phyloP scores from a whole-genome alignment of 2,888 invertebrate species.

The Dendrolimus pini region DNA sequence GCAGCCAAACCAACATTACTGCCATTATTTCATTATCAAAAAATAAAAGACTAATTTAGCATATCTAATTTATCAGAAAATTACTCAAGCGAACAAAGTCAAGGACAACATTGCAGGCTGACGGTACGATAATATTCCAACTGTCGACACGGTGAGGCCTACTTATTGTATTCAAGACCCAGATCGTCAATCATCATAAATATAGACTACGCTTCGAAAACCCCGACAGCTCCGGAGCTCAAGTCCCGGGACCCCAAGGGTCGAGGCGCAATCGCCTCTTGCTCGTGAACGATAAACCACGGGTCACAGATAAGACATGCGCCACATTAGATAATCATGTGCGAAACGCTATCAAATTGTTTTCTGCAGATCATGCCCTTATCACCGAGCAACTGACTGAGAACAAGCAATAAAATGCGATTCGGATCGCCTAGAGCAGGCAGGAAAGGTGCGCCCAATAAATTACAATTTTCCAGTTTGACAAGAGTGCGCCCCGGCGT shows the following conservation, averaged over 20 bases:
- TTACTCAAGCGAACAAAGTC: no score
- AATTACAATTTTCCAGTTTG: conserved; percentile 53
- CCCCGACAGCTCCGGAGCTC: background rate
- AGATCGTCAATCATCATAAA: no score
- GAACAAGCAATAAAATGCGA: conserved; percentile 22
- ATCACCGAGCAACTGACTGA: conserved; percentile 7
- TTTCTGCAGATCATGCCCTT: conserved; percentile 16
- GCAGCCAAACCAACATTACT: no score
- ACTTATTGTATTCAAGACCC: no score
- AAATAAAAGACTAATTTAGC: no score
- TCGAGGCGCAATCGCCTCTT: background rate
- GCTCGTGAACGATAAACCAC: background rate
- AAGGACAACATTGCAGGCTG: no score
- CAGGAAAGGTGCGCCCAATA: conserved; percentile 39
- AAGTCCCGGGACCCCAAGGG: no score
- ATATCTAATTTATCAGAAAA: no score
- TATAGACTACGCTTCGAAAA: background rate
- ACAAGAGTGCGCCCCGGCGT: conserved; percentile 36
- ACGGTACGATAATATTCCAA: no score
- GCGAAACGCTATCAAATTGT: background rate
- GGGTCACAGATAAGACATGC: background rate
- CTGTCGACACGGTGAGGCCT: no score
- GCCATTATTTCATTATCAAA: no score
- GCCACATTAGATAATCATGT: background rate
- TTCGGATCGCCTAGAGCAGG: conserved; percentile 21